phyloP scores from a whole-genome alignment of 1,140 invertebrate genomes.

The Pseudomyrmex sp. region DNA sequence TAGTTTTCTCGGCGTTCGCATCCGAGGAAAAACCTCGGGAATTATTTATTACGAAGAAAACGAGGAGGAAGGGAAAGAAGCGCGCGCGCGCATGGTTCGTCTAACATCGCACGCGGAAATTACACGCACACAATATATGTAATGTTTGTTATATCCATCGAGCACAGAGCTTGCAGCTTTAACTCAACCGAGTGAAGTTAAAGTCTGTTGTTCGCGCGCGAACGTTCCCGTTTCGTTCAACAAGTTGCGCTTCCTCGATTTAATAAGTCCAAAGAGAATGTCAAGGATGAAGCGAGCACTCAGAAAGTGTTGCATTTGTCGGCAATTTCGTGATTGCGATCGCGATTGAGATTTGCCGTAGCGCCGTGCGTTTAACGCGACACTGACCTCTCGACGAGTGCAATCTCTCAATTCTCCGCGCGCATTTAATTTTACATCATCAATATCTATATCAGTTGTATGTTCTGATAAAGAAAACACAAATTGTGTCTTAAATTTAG shows the following conservation, averaged over 20 bases:
- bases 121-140: not conserved
- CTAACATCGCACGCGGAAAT: not conserved
- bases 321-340: slow-evolving; percentile 20
- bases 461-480: not conserved
- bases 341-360: not conserved
- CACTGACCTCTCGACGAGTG: not conserved
- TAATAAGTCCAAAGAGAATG: slow-evolving; percentile 23
- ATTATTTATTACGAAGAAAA: slow-evolving; percentile 11
- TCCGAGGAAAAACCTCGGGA: not conserved
- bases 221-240: not conserved
- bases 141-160: too few relatives aligned
- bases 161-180: too few relatives aligned
- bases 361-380: slow-evolving; percentile 3
- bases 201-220: not conserved
- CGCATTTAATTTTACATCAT: not conserved
- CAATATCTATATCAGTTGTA: not conserved
- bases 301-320: not conserved
- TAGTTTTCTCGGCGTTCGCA: not conserved
- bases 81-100: not conserved
- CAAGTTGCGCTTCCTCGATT: slow-evolving; percentile 36
- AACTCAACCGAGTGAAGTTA: slow-evolving; percentile 1
- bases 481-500: not conserved
- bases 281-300: slow-evolving; percentile 26
- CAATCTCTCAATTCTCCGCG: not conserved
- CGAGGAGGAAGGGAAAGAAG: not conserved